Conservation (phyloP, 2,797 vertebrate genomes). For the Gymnocypris eckloni region DNA sequence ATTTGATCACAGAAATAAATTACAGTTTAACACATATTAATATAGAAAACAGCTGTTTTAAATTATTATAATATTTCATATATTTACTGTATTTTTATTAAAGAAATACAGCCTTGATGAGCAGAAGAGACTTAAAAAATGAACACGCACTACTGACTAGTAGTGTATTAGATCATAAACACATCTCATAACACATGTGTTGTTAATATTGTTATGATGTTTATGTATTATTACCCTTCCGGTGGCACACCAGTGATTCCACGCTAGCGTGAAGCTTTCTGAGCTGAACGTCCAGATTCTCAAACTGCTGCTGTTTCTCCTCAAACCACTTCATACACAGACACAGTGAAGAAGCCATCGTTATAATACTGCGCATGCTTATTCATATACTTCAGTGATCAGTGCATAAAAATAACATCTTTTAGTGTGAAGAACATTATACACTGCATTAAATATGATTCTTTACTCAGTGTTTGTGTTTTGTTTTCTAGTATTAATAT, state of each 20-base stretch:
- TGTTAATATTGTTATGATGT: not conserved
- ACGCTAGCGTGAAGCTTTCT: slow-evolving; percentile 92
- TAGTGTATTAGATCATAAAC: not conserved
- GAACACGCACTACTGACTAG: too few relatives aligned
- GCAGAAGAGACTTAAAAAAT: not conserved
- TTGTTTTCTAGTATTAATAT: not conserved
- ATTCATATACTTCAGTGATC: not conserved
- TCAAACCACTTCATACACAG: slow-evolving; percentile 89
- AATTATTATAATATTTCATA: not conserved
- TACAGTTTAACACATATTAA: not conserved
- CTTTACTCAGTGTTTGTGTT: not conserved
- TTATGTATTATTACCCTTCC: slow-evolving; percentile 83
- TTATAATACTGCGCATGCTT: not conserved
- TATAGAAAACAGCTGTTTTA: not conserved
- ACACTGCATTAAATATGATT: not conserved
- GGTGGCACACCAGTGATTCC: slow-evolving; percentile 93
- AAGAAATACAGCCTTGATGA: not conserved
- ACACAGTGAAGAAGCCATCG: not conserved
- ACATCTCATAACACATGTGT: not conserved
- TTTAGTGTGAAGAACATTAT: not conserved
- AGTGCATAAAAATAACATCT: not conserved
- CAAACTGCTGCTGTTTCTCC: slow-evolving; percentile 98
- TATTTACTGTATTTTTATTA: not conserved
- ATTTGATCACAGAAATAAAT: not conserved
- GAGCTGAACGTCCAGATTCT: slow-evolving; percentile 95